Evolutionary conservation across 2,797 vertebrate genomes (phyloP).

Genomic region (Graptemys geographica): DNA sequence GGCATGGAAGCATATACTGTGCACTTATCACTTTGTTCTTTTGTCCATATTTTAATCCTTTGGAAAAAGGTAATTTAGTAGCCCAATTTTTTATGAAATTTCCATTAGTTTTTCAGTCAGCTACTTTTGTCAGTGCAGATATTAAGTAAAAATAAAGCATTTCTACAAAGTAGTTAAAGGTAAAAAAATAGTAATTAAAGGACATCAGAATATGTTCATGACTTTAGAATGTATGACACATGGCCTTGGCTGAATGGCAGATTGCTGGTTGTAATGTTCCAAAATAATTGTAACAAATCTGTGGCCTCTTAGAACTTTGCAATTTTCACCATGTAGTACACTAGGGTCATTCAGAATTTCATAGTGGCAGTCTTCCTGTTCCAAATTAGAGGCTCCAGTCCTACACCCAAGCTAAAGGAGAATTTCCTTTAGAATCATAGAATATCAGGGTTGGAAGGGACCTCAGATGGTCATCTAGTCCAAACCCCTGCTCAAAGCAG

Average conservation of each 20-base stretch:
- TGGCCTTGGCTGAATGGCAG: background rate
- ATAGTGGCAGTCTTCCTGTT: background rate
- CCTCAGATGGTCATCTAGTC: too few relatives aligned
- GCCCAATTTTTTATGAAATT: background rate
- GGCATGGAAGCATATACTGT: background rate
- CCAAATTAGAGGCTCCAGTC: background rate
- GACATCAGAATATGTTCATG: background rate
- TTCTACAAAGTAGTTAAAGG: background rate
- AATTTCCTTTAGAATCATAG: background rate
- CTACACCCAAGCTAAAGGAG: background rate
- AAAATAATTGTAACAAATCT: background rate
- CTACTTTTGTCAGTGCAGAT: background rate
- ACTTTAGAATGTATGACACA: background rate
- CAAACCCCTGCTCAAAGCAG: too few relatives aligned
- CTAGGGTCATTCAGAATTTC: background rate
- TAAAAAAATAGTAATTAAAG: background rate
- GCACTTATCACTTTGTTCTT: slow-evolving; percentile 19
- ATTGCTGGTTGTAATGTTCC: background rate
- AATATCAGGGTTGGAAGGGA: too few relatives aligned
- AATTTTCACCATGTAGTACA: background rate
- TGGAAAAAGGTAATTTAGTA: background rate
- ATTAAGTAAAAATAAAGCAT: background rate
- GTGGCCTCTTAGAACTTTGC: background rate
- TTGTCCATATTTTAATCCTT: slow-evolving; percentile 38
- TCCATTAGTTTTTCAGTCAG: background rate